Percentiles rank a stretch among this genome's conserved stretches.
phyloP scores from a whole-genome alignment of 2,797 vertebrate species.

The Crax fasciolata region DNA sequence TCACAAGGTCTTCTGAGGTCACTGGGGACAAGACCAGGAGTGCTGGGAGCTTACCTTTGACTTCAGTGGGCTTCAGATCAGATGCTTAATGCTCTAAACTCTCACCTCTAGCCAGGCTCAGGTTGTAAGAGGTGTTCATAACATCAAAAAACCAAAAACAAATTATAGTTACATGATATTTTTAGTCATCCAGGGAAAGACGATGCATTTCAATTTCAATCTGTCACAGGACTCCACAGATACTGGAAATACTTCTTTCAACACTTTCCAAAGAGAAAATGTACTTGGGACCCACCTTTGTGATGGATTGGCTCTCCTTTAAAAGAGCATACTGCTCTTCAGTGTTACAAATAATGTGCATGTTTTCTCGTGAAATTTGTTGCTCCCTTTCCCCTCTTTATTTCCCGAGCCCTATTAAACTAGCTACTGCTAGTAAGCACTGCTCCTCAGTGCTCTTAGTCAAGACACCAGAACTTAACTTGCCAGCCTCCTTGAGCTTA shows the following conservation, averaged over 20 bases:
- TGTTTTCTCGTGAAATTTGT: neutral
- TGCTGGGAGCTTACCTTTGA: neutral
- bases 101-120: neutral
- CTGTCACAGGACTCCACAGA: neutral
- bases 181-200: neutral
- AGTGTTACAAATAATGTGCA: neutral
- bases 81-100: neutral
- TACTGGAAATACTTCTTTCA: neutral
- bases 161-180: neutral
- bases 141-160: neutral
- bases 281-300: neutral
- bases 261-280: neutral
- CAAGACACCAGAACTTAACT: neutral
- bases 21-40: neutral
- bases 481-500: neutral
- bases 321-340: neutral
- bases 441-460: neutral
- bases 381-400: neutral
- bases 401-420: neutral
- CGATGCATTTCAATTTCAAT: neutral
- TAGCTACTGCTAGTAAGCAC: neutral
- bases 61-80: neutral
- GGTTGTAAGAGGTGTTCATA: neutral
- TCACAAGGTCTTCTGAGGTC: neutral
- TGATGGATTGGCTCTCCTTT: neutral